Conservation (phyloP, 2,113 vertebrate genomes). For the Gavia stellata region DNA sequence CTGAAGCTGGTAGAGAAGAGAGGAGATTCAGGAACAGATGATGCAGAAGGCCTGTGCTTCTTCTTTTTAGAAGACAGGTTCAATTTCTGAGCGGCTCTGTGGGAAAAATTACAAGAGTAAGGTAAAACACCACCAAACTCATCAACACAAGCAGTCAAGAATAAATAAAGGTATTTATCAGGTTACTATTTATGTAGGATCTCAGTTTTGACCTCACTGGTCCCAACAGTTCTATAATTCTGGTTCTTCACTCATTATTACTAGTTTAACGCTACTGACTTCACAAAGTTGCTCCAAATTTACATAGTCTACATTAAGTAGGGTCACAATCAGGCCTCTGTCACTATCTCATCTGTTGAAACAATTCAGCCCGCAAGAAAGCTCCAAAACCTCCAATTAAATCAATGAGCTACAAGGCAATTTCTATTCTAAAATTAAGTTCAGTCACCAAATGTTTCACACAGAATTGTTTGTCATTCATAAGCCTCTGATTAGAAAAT, state of each 20-base stretch:
- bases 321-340: not conserved
- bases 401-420: not conserved
- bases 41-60: conserved; percentile 80
- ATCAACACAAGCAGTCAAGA: not conserved
- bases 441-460: not conserved
- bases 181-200: not conserved
- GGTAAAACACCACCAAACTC: not conserved
- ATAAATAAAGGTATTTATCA: not conserved
- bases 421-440: not conserved
- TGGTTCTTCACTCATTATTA: not conserved
- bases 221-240: not conserved
- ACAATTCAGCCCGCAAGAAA: not conserved
- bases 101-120: not conserved
- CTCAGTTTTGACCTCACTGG: not conserved
- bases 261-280: not conserved
- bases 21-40: conserved; percentile 78
- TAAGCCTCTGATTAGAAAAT: not conserved
- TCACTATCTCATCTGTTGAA: not conserved
- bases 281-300: not conserved
- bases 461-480: not conserved
- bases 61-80: conserved; percentile 98
- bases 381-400: not conserved
- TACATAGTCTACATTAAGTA: not conserved
- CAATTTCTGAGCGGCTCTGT: conserved; percentile 95
- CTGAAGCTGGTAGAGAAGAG: conserved; percentile 95